Conservation (phyloP, 2,888 invertebrate species). For the Chorisops tibialis region DNA sequence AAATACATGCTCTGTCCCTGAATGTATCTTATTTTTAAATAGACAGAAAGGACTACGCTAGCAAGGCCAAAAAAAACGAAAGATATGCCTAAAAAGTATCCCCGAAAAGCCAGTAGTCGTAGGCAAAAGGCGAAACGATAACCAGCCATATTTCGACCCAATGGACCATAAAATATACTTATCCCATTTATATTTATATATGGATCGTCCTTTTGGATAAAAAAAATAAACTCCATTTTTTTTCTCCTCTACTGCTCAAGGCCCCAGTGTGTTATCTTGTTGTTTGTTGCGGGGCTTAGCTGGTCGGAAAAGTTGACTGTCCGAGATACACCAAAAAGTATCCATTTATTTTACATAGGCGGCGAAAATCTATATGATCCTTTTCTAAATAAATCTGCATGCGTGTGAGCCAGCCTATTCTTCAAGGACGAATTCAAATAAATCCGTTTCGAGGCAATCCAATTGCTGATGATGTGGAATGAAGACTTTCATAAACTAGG, state of each 20-base stretch:
- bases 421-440: too few species aligned
- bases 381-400: not conserved
- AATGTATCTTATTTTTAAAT: constrained; percentile 29
- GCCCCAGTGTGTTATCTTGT: not conserved
- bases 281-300: not conserved
- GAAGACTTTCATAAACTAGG: too few species aligned
- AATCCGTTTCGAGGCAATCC: too few species aligned
- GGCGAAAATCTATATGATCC: not conserved
- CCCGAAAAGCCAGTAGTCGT: not conserved
- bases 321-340: constrained; percentile 28
- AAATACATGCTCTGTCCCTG: constrained; percentile 36
- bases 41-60: constrained; percentile 26
- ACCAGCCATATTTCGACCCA: constrained; percentile 40
- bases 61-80: constrained; percentile 18
- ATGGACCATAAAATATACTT: constrained; percentile 41
- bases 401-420: too few species aligned
- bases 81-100: not conserved
- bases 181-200: constrained; percentile 39
- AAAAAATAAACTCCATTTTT: constrained; percentile 25
- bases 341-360: constrained; percentile 26
- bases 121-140: constrained; percentile 30
- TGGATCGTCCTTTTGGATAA: constrained; percentile 24
- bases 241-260: not conserved
- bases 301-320: constrained; percentile 24
- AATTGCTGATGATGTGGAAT: too few species aligned